Evolutionary conservation across 2,888 invertebrate species (phyloP).

Genomic region (Proisotoma minuta): DNA sequence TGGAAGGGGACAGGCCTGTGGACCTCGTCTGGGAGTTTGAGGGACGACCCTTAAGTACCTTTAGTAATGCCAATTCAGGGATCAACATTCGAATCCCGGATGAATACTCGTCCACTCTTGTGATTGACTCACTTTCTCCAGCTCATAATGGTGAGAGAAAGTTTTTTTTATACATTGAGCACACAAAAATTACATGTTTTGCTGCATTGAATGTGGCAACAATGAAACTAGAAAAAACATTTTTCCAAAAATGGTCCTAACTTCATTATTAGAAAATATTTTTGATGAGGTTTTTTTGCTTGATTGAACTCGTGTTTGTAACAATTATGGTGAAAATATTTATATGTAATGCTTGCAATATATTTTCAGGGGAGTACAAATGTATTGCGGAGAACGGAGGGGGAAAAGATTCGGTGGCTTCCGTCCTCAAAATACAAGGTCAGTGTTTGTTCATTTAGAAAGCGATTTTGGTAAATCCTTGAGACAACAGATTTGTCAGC

Average conservation of each 20-base stretch:
- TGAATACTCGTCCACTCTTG: conserved; percentile 78
- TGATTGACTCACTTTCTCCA: conserved; percentile 79
- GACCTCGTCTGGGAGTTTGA: conserved; percentile 88
- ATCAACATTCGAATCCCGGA: conserved; percentile 54
- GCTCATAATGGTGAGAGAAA: conserved; percentile 71
- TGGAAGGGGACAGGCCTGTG: conserved; percentile 87
- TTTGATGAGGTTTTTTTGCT: neutral
- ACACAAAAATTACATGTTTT: neutral
- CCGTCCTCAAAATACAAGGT: conserved; percentile 78
- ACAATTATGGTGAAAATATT: conserved; percentile 31
- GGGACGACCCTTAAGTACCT: conserved; percentile 58
- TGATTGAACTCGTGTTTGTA: conserved; percentile 43
- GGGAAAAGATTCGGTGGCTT: conserved; percentile 69
- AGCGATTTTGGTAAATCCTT: neutral
- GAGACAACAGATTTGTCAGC: neutral
- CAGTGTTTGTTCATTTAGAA: no score
- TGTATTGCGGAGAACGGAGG: conserved; percentile 85
- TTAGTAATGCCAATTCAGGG: conserved; percentile 24
- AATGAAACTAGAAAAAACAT: no score
- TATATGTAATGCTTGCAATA: neutral
- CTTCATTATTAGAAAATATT: neutral
- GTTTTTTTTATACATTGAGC: conserved; percentile 53
- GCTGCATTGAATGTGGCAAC: no score
- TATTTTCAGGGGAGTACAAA: conserved; percentile 64
- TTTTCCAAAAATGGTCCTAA: conserved; percentile 8